These are phyloP conservation scores for Hoplodrina blanda DNA, from an alignment of 2,888 invertebrate genomes.

Conservation along the genomic window DNA sequence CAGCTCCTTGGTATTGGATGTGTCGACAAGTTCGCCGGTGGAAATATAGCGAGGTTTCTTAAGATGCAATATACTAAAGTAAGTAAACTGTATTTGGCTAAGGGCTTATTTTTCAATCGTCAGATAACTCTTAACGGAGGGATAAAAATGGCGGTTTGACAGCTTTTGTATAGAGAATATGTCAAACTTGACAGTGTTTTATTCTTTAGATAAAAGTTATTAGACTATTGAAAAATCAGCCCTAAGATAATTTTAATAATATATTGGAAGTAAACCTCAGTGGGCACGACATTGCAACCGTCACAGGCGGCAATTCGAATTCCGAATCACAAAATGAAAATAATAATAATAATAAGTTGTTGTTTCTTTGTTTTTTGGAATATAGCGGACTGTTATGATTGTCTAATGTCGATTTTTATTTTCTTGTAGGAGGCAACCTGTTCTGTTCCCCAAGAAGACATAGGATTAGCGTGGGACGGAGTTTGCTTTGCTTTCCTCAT, in stretches of 20 bases:
- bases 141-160: too few species aligned
- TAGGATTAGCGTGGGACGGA: slow-evolving; percentile 98
- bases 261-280: neutral
- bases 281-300: neutral
- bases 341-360: too few species aligned
- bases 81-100: slow-evolving; percentile 16
- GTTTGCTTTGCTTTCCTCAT: slow-evolving; percentile 98
- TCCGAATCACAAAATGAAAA: neutral
- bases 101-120: too few species aligned
- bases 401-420: slow-evolving; percentile 7
- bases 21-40: slow-evolving; percentile 93
- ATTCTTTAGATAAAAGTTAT: too few species aligned
- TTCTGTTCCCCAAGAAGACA: slow-evolving; percentile 94
- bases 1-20: slow-evolving; percentile 98
- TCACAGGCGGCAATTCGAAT: too few species aligned
- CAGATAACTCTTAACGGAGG: too few species aligned
- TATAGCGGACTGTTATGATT: neutral
- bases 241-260: too few species aligned
- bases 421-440: slow-evolving; percentile 86
- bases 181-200: too few species aligned
- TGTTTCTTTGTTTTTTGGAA: neutral
- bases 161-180: too few species aligned
- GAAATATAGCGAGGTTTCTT: slow-evolving; percentile 81
- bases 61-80: slow-evolving; percentile 84
- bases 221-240: too few species aligned